These are phyloP conservation scores for Alcedo atthis DNA, from an alignment of 2,797 vertebrate species.

Conservation along the genomic window DNA sequence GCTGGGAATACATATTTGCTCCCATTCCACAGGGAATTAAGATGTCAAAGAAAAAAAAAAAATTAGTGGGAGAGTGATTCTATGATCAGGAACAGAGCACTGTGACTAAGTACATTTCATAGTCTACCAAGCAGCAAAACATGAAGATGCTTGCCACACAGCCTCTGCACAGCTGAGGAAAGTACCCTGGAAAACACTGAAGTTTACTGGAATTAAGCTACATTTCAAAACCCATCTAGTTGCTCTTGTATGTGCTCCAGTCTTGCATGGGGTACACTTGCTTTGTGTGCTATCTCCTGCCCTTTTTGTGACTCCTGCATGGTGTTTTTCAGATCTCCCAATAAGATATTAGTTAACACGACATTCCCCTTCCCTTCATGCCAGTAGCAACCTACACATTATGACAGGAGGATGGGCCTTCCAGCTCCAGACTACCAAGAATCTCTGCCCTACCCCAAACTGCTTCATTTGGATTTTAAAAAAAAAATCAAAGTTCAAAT, in stretches of 20 bases:
- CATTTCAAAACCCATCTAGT: background rate
- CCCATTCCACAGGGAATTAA: background rate
- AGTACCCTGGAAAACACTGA: background rate
- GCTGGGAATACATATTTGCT: background rate
- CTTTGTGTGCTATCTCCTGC: background rate
- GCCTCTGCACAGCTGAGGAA: background rate
- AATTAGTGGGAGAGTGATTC: slow-evolving; percentile 7
- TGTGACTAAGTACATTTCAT: slow-evolving; percentile 39
- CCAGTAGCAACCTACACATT: background rate
- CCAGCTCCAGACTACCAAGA: background rate
- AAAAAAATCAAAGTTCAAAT: background rate
- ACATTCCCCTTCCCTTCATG: background rate
- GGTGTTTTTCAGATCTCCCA: background rate
- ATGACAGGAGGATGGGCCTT: background rate
- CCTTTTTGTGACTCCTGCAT: background rate
- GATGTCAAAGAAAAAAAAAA: background rate
- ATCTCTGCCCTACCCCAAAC: background rate
- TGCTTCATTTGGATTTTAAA: background rate
- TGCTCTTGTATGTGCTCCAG: background rate
- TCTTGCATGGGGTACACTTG: accelerated
- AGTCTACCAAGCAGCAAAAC: slow-evolving; percentile 48
- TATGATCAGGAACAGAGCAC: background rate
- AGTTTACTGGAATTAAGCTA: slow-evolving; percentile 5
- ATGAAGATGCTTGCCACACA: background rate
- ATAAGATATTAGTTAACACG: background rate